Conservation (phyloP, 2,797 vertebrate genomes). For the Peromyscus eremicus region DNA sequence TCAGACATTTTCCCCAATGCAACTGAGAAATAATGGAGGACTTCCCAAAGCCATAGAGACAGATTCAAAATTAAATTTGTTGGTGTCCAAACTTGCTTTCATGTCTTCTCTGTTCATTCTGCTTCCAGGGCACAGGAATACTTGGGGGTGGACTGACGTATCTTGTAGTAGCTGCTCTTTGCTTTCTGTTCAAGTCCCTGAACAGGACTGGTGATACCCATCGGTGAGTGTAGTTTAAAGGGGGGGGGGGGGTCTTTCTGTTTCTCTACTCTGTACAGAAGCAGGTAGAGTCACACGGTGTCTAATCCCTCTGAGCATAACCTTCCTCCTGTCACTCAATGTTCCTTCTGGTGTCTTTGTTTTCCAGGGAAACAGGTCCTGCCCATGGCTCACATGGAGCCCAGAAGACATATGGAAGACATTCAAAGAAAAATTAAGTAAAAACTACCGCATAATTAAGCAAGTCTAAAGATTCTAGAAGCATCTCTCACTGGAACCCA, state of each 20-base stretch:
- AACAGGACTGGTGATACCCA: accelerated
- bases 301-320: not conserved
- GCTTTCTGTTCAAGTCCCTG: accelerated
- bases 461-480: not conserved
- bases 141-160: accelerated
- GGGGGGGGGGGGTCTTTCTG: not conserved
- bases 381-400: accelerated
- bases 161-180: accelerated
- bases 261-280: not conserved
- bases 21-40: not conserved
- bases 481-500: not conserved
- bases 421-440: not conserved
- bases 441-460: not conserved
- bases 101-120: not conserved
- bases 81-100: not conserved
- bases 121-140: not conserved
- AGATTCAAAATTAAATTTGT: not conserved
- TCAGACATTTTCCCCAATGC: not conserved
- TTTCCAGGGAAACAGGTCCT: not conserved
- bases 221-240: not conserved
- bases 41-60: not conserved
- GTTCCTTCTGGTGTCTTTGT: not conserved
- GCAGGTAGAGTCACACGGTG: not conserved
- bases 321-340: not conserved
- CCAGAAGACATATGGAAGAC: not conserved